phyloP scores from a whole-genome alignment of 2,888 invertebrate species.

The Cerastis leucographa region DNA sequence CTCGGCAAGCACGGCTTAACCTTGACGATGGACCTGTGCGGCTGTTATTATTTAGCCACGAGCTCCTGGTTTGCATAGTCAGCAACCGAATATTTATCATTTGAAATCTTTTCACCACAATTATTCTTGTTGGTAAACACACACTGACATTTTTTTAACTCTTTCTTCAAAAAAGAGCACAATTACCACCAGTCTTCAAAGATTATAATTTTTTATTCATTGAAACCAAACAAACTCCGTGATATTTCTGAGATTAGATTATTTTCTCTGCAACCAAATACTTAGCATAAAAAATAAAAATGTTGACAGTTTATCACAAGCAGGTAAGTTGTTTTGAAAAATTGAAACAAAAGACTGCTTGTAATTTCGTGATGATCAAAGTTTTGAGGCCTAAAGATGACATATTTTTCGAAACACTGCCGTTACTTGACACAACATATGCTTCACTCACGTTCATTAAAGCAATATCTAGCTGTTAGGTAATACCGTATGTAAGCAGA shows the following conservation, averaged over 20 bases:
- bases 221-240: neutral
- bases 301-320: neutral
- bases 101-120: neutral
- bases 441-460: no score
- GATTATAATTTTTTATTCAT: slow-evolving; percentile 7
- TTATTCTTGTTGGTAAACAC: neutral
- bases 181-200: neutral
- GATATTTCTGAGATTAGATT: neutral
- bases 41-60: no score
- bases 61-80: neutral
- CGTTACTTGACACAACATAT: no score
- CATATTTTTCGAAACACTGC: neutral
- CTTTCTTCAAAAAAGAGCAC: neutral
- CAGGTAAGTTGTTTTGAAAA: neutral
- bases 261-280: slow-evolving; percentile 7
- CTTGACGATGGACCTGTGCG: no score
- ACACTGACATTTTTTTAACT: neutral
- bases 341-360: neutral
- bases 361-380: neutral
- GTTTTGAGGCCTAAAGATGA: no score
- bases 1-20: no score
- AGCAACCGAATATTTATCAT: neutral
- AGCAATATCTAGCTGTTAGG: no score
- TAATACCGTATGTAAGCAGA: no score
- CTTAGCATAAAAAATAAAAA: no score